Base-by-base conservation (phyloP, 1,140 invertebrate genomes). In the Drosophila kohkoa region DNA sequence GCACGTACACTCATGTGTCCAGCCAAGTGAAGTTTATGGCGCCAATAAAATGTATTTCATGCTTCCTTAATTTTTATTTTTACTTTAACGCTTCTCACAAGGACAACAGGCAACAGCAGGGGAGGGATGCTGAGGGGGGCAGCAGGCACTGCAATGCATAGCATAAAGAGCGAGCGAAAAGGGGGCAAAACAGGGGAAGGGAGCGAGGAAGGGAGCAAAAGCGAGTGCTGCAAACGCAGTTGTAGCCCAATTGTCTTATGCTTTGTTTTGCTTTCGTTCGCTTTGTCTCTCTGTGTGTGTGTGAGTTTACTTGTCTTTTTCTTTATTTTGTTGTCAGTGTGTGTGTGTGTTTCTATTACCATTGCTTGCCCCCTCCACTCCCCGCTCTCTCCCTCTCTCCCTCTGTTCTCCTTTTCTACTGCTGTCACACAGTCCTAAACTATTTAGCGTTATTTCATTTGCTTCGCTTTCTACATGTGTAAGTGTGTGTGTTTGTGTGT, bases 21-120 rank as follows among this genome's bases (percentile, higher is more conserved):
- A 92, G 88, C 90, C 79, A 92, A 92, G 90, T 92, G 90, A 86
- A 91, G 90, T 92, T 92, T 92, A 92, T 92, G 87, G 90, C 79
- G 90, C 90, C 90, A 92, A 92, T 92, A 92, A 92, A 92, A 91
- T 92, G 90, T 92, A 92, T 92, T 92, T 92, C 90, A 92, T 92
- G 90, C 87, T 92, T 92, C 90, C 90, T 92, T 92, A 92, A 92
- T 91, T 92, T 92, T 92, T 91, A 92, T 92, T 86, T 87, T 79
- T 78, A 86, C 87, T 90, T 92, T 89, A 81, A 88, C 83, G 83
- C 83, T 88, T 83, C 79, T 80, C 77, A 62, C 82, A 83, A 82
- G 52, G 78, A 87, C 68, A 76, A 70, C 62, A 68, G 30, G 30
- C 35, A 60, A 52, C 35, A 28, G 7, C 6, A 28, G 49, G 43